Base-by-base conservation (phyloP, 2,888 invertebrate genomes). In the Erpobdella octoculata region DNA sequence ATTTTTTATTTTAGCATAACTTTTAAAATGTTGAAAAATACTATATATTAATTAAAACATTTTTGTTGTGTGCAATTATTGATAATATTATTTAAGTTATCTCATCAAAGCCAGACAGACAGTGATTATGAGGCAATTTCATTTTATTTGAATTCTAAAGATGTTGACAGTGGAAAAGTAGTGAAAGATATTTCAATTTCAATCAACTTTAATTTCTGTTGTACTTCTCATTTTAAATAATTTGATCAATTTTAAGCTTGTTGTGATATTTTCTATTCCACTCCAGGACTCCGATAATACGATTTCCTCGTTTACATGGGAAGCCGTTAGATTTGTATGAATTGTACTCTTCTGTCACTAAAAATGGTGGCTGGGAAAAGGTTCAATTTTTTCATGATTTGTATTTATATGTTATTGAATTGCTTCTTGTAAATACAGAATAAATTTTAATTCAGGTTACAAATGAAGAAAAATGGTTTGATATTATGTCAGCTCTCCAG, bases 311-410 rank as follows among this genome's bases (percentile, higher is more conserved):
- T 81, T 89, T 96, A 74, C 92, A 91, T 86, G 94, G 95, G 72
- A 88, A 89, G 80, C 91, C 91, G 84, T 88, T 97, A 80, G 95
- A 97, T 86, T 87, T 97, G 77, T 93, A 90, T 85, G 87, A 89
- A 75, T 88, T 97, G 78, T 97, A 96, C 85, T 89, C 89, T 79
- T 88, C 92, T 81, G 96, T 97, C 69, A 93, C 91, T 78, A 89
- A 90, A 76, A 87, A 91, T 79, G 96, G 96, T 78, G 97, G 97
- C 78, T 91, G 95, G 88, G 88, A 92, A 78, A 96, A 93, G 89
- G 96, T 95, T 84, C n/a, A n/a, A n/a, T n/a, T n/a, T n/a, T n/a
- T n/a, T n/a, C n/a, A n/a, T n/a, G n/a, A n/a, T n/a, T n/a, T n/a
- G n/a, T n/a, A n/a, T 53, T 25, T 25, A 6, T 53, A 6, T 9